Percentiles rank a stretch among this genome's conserved stretches.
Conservation (phyloP, 2,113 vertebrate genomes). For the Ceyx cyanopectus region DNA sequence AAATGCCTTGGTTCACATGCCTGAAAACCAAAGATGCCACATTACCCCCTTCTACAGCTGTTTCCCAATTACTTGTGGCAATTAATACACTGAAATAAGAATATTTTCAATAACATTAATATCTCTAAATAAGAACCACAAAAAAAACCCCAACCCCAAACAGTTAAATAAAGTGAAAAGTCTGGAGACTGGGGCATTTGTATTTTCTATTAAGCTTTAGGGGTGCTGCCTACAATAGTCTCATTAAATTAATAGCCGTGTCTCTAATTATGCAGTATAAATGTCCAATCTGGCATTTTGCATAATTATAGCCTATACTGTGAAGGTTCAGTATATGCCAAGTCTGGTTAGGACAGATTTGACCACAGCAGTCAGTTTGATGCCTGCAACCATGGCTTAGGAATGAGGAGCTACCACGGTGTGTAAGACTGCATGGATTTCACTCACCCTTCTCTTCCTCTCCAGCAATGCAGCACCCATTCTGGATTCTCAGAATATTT, state of each 20-base stretch:
- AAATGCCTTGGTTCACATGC: not conserved
- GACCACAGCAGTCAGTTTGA: not conserved
- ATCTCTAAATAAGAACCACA: not conserved
- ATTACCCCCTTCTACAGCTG: not conserved
- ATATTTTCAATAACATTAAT: not conserved
- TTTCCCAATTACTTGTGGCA: not conserved
- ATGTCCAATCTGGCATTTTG: not conserved
- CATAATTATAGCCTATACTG: not conserved
- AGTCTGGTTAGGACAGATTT: not conserved
- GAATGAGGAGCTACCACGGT: not conserved
- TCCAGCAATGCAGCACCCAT: slow-evolving; percentile 16
- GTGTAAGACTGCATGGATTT: not conserved
- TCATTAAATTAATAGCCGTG: not conserved
- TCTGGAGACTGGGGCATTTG: not conserved
- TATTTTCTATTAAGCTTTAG: not conserved
- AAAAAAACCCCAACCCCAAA: too few relatives aligned
- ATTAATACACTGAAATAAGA: not conserved
- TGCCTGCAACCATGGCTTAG: fast-evolving
- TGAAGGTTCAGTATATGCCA: not conserved
- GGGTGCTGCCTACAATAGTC: not conserved
- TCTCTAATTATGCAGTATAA: not conserved
- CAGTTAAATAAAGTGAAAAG: not conserved
- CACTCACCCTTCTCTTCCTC: not conserved
- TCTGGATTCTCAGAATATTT: slow-evolving; percentile 34
- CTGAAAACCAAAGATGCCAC: not conserved